Evolutionary conservation across 1,140 invertebrate species (phyloP).

Genomic region (Achroia grisella): DNA sequence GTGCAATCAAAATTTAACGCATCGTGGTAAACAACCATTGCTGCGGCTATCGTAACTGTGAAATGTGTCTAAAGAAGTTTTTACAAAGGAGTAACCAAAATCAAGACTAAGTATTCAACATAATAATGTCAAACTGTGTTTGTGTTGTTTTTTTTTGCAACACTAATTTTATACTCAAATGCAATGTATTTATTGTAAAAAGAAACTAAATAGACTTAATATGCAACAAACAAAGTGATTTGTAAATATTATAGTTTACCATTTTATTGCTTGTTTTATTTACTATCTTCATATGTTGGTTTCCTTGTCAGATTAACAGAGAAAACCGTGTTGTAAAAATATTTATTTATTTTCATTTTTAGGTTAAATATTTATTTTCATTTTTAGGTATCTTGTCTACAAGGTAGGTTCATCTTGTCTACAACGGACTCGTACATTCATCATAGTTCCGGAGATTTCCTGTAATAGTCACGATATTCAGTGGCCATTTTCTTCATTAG

Average conservation of each 20-base stretch:
- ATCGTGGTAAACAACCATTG: conserved; percentile 22
- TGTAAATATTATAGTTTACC: conserved; percentile 48
- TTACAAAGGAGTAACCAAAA: conserved; percentile 24
- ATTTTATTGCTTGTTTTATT: conserved; percentile 8
- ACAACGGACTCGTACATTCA: no score
- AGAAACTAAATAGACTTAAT: conserved; percentile 58
- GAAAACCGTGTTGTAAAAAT: no score
- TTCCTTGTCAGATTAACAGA: no score
- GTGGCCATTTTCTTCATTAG: no score
- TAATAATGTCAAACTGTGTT: conserved; percentile 46
- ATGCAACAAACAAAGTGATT: conserved; percentile 66
- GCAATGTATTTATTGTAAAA: conserved; percentile 69
- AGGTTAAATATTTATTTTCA: no score
- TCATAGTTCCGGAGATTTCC: no score
- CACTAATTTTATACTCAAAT: conserved; percentile 63
- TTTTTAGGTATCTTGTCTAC: no score
- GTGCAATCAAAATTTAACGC: conserved; percentile 48
- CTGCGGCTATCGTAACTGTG: conserved; percentile 26
- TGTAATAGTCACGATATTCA: no score
- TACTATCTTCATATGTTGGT: no score
- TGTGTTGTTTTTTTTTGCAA: conserved; percentile 59
- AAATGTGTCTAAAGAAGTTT: conserved; percentile 34
- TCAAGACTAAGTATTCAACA: conserved; percentile 39
- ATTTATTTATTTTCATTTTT: no score
- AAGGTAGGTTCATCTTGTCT: no score